Base-by-base conservation (phyloP, 2,888 invertebrate genomes). In the Mesochorus sp. region DNA sequence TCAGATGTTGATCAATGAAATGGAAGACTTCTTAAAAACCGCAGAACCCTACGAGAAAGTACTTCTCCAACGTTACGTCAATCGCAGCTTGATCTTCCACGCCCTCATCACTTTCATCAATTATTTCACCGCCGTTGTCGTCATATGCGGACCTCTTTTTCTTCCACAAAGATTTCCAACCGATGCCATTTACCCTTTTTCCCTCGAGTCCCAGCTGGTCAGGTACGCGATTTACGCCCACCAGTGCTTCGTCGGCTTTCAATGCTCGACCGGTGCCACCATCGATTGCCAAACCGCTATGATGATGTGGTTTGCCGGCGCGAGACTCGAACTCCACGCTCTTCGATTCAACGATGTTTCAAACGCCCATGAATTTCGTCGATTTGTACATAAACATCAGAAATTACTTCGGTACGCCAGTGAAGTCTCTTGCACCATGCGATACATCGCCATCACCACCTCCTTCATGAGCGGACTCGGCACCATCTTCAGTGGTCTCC, bases 271-370 rank as follows among this genome's bases (percentile, higher is more conserved):
- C 5, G 81, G 79, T 3, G 78, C 83, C 6, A 75, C 81, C 3
- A 49, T 82, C 0, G 85, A 86, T 67, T 81, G 82, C 59, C 82
- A 82, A 12, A 70, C 82, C 3, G 83, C 82, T 8, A 5, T 83
- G 1, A 49, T 83, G 12, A 21, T 85, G 24, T 86, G 85, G 86
- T 86, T 79, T 51, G 55, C 76, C 0, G 73, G 80, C 8, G 81
- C 82, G 0, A 85, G 82, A 70, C 81, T 85, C 44, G 79, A 84
- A 42, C 42, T 84, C 1, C 31, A 85, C 1, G 5, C 49, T 2
- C 1, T 14, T 17, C 44, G 78, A n/a, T 14, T 64, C 17, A 34
- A 57, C 24, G 31, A 34, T 5, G 37, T 76, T n/a, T 39, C 37
- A 5, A 53, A 59, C 17, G 0, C 24, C 4, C 8, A 64, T n/a